Conservation (phyloP, 2,888 invertebrate species). For the Limenitis camilla region DNA sequence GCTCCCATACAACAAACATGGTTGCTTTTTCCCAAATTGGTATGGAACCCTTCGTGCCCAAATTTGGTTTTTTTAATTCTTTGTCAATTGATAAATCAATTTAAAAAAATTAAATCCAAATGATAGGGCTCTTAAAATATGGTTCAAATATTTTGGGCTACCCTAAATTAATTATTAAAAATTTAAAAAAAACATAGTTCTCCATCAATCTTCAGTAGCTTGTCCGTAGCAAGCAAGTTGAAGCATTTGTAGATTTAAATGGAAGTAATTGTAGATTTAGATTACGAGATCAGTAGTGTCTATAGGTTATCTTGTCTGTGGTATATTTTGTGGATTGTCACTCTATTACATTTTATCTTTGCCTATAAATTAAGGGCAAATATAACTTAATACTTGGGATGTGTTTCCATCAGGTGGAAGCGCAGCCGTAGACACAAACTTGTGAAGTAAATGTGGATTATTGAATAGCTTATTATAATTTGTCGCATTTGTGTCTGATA, state of each 20-base stretch:
- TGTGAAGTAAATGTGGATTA: not conserved
- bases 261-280: slow-evolving; percentile 54
- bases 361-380: too few relatives aligned
- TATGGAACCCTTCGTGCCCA: too few relatives aligned
- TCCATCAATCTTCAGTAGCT: slow-evolving; percentile 44
- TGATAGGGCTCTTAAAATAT: too few relatives aligned
- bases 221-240: slow-evolving; percentile 67
- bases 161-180: not conserved
- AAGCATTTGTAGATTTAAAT: slow-evolving; percentile 70
- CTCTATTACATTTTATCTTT: slow-evolving; percentile 13
- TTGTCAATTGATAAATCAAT: too few relatives aligned
- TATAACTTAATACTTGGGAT: too few relatives aligned
- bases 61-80: too few relatives aligned
- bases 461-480: slow-evolving; percentile 3
- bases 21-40: too few relatives aligned
- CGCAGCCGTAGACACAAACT: slow-evolving; percentile 7
- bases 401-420: too few relatives aligned
- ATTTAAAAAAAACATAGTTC: not conserved
- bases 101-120: too few relatives aligned
- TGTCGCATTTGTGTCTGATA: slow-evolving; percentile 11
- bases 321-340: slow-evolving; percentile 22
- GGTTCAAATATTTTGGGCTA: not conserved
- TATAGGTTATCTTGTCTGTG: slow-evolving; percentile 39
- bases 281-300: slow-evolving; percentile 22
- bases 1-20: too few relatives aligned